phyloP scores from a whole-genome alignment of 2,797 vertebrate species.

The Eurystomus glaucurus region DNA sequence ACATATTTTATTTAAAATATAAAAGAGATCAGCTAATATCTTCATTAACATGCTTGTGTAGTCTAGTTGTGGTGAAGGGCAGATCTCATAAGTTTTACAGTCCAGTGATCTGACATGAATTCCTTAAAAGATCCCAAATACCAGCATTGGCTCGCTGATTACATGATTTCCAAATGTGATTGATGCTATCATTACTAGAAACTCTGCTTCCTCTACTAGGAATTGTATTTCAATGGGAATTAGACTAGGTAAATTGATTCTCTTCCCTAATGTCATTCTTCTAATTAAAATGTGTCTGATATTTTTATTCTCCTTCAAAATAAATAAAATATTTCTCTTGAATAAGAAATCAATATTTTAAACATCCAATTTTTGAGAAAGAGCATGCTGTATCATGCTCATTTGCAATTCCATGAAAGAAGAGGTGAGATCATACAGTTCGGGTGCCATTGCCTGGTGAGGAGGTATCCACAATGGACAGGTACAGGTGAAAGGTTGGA shows the following conservation, averaged over 20 bases:
- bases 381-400: not conserved
- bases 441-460: not conserved
- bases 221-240: conserved; percentile 24
- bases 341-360: not conserved
- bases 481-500: not conserved
- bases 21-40: not conserved
- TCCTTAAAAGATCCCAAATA: conserved; percentile 23
- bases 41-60: not conserved
- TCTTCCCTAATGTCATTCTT: not conserved
- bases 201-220: not conserved
- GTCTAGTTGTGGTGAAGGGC: not conserved
- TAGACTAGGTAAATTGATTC: not conserved
- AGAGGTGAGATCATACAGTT: not conserved
- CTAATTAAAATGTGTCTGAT: not conserved
- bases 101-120: not conserved
- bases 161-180: not conserved
- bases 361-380: not conserved
- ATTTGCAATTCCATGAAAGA: not conserved
- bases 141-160: not conserved
- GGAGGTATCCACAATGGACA: not conserved
- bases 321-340: not conserved
- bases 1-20: not conserved
- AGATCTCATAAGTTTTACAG: not conserved
- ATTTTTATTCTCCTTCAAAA: conserved; percentile 3
- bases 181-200: not conserved